These are phyloP conservation scores for Phenacoccus solenopsis DNA, from an alignment of 1,140 invertebrate genomes.

Conservation along the genomic window DNA sequence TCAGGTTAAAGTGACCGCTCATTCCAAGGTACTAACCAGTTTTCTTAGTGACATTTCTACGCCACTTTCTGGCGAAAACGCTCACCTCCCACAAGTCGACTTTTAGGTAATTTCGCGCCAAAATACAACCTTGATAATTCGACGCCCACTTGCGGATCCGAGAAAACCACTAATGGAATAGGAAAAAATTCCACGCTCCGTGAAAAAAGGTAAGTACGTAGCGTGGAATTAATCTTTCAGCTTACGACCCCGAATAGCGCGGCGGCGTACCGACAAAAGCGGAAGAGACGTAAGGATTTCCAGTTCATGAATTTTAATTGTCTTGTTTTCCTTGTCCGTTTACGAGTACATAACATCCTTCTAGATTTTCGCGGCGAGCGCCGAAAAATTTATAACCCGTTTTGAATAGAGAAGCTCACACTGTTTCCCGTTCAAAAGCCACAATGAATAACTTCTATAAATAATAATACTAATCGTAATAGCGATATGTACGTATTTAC, in stretches of 20 bases:
- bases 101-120: too few relatives aligned
- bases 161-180: too few relatives aligned
- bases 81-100: too few relatives aligned
- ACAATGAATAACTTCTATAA: neutral
- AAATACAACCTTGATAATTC: too few relatives aligned
- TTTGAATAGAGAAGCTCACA: neutral
- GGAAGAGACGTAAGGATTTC: constrained; percentile 4
- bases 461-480: neutral
- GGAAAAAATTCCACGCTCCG: too few relatives aligned
- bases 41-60: too few relatives aligned
- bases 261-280: neutral
- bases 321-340: constrained; percentile 10
- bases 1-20: too few relatives aligned
- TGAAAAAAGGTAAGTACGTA: neutral
- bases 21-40: too few relatives aligned
- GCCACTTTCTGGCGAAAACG: too few relatives aligned
- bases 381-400: constrained; percentile 1
- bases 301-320: constrained; percentile 12
- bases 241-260: neutral
- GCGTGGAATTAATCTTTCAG: neutral
- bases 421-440: neutral
- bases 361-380: neutral
- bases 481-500: neutral
- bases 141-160: too few relatives aligned
- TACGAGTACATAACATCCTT: neutral